Conservation (phyloP, 2,888 invertebrate species). For the Pollenia griseotomentosa region DNA sequence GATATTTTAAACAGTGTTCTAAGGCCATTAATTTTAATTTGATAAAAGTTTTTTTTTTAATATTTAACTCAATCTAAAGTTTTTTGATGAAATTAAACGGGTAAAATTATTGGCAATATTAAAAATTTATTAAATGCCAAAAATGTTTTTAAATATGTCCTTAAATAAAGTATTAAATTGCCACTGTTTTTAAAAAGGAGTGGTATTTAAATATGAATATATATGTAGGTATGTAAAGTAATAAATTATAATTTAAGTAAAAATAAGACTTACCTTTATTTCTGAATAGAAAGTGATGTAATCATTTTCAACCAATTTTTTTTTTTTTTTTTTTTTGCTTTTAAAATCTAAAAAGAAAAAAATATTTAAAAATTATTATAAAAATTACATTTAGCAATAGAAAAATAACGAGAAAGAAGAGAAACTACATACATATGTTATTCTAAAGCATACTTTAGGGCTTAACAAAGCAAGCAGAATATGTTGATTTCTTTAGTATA, state of each 20-base stretch:
- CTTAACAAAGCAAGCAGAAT: background rate
- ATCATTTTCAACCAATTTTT: slow-evolving; percentile 5
- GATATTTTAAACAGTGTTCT: slow-evolving; percentile 5
- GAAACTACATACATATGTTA: background rate
- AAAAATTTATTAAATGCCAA: background rate
- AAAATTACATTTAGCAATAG: background rate
- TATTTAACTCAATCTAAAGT: slow-evolving; percentile 14
- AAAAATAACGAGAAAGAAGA: slow-evolving; percentile 37
- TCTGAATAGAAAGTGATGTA: background rate
- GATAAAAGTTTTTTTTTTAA: background rate
- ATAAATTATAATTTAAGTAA: slow-evolving; percentile 21
- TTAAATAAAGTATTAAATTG: slow-evolving; percentile 24
- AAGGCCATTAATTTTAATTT: slow-evolving; percentile 32
- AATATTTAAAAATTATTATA: background rate
- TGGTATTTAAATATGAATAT: slow-evolving; percentile 12
- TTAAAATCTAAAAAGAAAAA: slow-evolving; percentile 31
- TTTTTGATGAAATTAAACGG: background rate
- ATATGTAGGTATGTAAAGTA: background rate
- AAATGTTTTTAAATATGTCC: background rate
- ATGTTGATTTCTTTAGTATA: background rate
- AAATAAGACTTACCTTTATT: slow-evolving; percentile 39
- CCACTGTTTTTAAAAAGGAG: slow-evolving; percentile 11
- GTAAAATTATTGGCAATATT: slow-evolving; percentile 27
- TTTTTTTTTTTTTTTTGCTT: background rate
- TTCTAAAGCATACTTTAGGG: slow-evolving; percentile 40